Evolutionary conservation across 2,797 vertebrate genomes (phyloP), one percentile per base, ranked within the genome.

Genomic region (Gouania willdenowi): DNA sequence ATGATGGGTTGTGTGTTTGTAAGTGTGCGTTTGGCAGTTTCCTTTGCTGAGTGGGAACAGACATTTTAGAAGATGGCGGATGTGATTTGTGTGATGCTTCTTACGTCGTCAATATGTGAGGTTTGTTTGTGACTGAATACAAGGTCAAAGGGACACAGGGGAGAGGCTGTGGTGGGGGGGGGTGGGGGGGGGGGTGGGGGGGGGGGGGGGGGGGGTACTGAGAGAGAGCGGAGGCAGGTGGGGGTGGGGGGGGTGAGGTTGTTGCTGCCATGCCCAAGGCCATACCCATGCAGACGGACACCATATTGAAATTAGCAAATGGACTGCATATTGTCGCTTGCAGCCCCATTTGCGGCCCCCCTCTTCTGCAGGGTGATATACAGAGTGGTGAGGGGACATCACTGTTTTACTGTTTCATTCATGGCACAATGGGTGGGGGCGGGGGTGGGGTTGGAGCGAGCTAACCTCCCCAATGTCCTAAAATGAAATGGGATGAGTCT

Each of bases 241-340:
- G 10, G 40, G 49, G 43, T 59, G 44, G 48, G 49, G 58, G 26
- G 51, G 56, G 30, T 35, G 49, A 53, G 52, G 53, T 57, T 61
- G 51, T 38, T 62, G 68, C 57, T 50, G 54, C 54, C 26, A 39
- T 76, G 84, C 81, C 86, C 83, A 86, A 85, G 84, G 79, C 86
- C 85, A 82, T 73, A 81, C 69, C 66, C 64, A 65, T 65, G 61
- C 85, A 85, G 82, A 84, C 71, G 69, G 82, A 76, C 77, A 87
- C 82, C 83, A 79, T 88, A 85, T 86, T 87, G 86, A 88, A 88
- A 87, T 89, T 83, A 88, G 77, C 76, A 86, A 87, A 89, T 87
- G 84, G 82, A 85, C 82, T 79, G 76, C 77, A 75, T 52, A 75
- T 76, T 73, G 81, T 70, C 48, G 61, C 76, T 84, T 46, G 71